Evolutionary conservation across 2,113 vertebrate species (phyloP), one percentile per base, ranked within the genome.

Genomic region (Syrrhaptes paradoxus): DNA sequence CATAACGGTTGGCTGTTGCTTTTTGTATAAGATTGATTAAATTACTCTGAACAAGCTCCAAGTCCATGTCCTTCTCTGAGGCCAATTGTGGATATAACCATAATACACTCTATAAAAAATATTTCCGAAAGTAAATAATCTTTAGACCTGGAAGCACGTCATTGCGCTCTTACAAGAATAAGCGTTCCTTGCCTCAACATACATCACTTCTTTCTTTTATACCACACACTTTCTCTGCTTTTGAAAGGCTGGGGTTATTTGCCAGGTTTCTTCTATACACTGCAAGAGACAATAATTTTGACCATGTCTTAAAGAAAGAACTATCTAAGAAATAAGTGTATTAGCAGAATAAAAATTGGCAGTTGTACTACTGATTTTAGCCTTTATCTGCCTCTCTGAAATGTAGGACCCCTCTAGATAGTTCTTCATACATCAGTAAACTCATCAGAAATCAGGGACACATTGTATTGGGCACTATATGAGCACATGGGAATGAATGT

Each of bases 11-110:
- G 75, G 43, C 90, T 95, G 49, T 90, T 94, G 89, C 48, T 63
- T 97, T 73, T 96, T 96, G 89, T 93, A 17, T 85, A 97, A 93
- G 67, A 87, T 87, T 95, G 96, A 96, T 95, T 97, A 92, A 96
- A 93, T 97, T 93, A 95, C 71, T 68, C 79, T 92, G 67, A 96
- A 96, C 86, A 55, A 92, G 32, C 65, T 97, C 97, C 91, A 78
- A 93, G 71, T 92, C 55, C 59, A 7, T 90, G 90, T 91, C 80
- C 65, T 91, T 97, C 85, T 96, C 91, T 90, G 48, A 95, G 48
- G 84, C 84, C 92, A 92, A 48, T 96, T 96, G 90, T 68, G 92
- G 93, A 54, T 95, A 89, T 80, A 72, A 80, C 62, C 87, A 79
- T 91, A 93, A 84, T 58, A 62, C 10, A 86, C 38, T 89, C 51